phyloP scores from a whole-genome alignment of 37 sponge, comb jelly and placozoan species.

The Eunapius fragilis region DNA sequence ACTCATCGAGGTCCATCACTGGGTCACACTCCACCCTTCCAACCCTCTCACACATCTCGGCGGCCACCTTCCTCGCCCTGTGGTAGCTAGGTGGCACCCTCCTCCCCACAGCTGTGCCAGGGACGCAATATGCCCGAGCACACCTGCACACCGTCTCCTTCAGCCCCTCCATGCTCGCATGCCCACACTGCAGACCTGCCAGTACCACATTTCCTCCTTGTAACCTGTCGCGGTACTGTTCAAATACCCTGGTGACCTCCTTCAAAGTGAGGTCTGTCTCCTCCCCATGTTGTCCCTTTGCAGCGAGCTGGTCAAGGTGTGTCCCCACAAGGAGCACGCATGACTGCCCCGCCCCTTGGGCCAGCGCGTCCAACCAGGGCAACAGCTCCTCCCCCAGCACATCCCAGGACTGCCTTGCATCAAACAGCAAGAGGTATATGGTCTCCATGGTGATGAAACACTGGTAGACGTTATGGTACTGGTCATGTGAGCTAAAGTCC shows the following conservation, averaged over 20 bases:
- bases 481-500: constrained; percentile 90
- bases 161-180: constrained; percentile 48
- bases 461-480: constrained; percentile 94
- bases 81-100: constrained; percentile 83
- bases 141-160: constrained; percentile 79
- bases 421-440: constrained; percentile 86
- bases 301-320: constrained; percentile 69
- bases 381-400: constrained; percentile 71
- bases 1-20: constrained; percentile 75
- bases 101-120: constrained; percentile 69
- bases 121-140: constrained; percentile 56
- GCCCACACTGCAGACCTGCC: constrained; percentile 61
- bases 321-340: constrained; percentile 87
- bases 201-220: constrained; percentile 13
- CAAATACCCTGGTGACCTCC: constrained; percentile 22
- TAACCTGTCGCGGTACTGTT: constrained; percentile 44
- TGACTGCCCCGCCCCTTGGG: constrained; percentile 77
- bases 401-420: constrained; percentile 51
- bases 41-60: constrained; percentile 67
- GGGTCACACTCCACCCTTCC: constrained; percentile 44
- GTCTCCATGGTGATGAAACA: constrained; percentile 91
- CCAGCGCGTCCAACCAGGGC: constrained; percentile 90
- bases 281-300: too few species aligned
- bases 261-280: constrained; percentile 50
- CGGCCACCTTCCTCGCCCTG: constrained; percentile 59